phyloP scores from a whole-genome alignment of 2,888 invertebrate genomes.

The Phragmatobia fuliginosa region DNA sequence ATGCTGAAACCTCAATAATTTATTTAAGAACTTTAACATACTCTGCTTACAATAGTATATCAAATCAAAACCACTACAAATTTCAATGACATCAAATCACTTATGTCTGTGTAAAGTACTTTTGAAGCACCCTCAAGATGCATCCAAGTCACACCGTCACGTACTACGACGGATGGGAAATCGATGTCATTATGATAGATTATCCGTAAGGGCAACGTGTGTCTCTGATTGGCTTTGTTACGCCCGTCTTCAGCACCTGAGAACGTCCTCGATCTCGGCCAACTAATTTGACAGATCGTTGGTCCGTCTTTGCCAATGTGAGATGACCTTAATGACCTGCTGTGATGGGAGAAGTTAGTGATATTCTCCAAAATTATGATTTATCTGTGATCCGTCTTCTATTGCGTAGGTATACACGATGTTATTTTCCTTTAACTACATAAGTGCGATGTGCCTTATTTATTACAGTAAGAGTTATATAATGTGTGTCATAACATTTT shows the following conservation, averaged over 20 bases:
- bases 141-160: slow-evolving; percentile 68
- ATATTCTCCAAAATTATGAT: slow-evolving; percentile 13
- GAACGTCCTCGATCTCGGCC: slow-evolving; percentile 68
- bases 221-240: slow-evolving; percentile 85
- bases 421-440: too few relatives aligned
- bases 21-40: neutral
- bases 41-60: neutral
- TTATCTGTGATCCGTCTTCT: slow-evolving; percentile 9
- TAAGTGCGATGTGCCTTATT: too few relatives aligned
- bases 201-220: slow-evolving; percentile 77
- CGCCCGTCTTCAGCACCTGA: slow-evolving; percentile 76
- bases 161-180: slow-evolving; percentile 76
- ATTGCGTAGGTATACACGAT: neutral
- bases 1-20: too few relatives aligned
- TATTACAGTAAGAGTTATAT: too few relatives aligned
- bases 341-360: slow-evolving; percentile 9
- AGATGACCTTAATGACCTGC: slow-evolving; percentile 71
- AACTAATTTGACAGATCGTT: slow-evolving; percentile 86
- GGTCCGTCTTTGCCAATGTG: slow-evolving; percentile 65
- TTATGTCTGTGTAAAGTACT: slow-evolving; percentile 41
- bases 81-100: slow-evolving; percentile 28
- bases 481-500: too few relatives aligned
- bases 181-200: slow-evolving; percentile 86
- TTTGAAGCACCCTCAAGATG: slow-evolving; percentile 60
- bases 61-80: slow-evolving; percentile 9